Base-by-base conservation (phyloP, 2,888 invertebrate genomes). In the Leptopilina myrica region DNA sequence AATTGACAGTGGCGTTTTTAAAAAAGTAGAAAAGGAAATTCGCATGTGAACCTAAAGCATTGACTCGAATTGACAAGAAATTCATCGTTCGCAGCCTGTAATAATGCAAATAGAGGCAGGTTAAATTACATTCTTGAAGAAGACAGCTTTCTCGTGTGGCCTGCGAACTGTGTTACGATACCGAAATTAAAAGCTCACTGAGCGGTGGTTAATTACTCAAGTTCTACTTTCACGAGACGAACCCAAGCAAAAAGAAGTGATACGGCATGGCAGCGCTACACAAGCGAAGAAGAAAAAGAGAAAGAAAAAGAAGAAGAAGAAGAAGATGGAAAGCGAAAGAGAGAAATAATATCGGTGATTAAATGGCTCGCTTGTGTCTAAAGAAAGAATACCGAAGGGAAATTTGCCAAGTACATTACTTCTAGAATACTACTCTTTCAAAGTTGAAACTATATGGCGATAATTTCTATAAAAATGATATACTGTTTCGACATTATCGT, bases 261-360 rank as follows among this genome's bases (percentile, higher is more conserved):
- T n/a, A n/a, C 33, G 49, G 53, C 53, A 1, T 5, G 49, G 53
- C 53, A 53, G 53, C 12, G n/a, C 12, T 26, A 53, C 14, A 69
- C 69, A 69, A 14, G 26, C 14, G 20, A 26, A 33, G 2, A 26
- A n/a, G 33, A 33, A n/a, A n/a, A n/a, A n/a, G n/a, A n/a, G n/a
- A n/a, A n/a, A 33, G 33, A 4, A 5, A 3, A 4, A 5, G 20
- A 26, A n/a, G 5, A 6, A n/a, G 20, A 26, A 33, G 5, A 26
- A n/a, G 14, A 33, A 53, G 6, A 56, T 69, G 26, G 53, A 14
- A 15, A 26, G 53, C 26, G 53, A 69, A 69, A 49, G 69, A 26
- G 26, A 53, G 26, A 69, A 69, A 69, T 53, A 69, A 69, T 69
- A 69, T 53, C 53, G 69, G 69, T 69, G 69, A 69, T 69, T 69